A percentile compares a stretch with the other conserved stretches of the same genome.
These are phyloP conservation scores for Sebastes hubbsi DNA, from an alignment of 2,797 vertebrate genomes.

Conservation along the genomic window DNA sequence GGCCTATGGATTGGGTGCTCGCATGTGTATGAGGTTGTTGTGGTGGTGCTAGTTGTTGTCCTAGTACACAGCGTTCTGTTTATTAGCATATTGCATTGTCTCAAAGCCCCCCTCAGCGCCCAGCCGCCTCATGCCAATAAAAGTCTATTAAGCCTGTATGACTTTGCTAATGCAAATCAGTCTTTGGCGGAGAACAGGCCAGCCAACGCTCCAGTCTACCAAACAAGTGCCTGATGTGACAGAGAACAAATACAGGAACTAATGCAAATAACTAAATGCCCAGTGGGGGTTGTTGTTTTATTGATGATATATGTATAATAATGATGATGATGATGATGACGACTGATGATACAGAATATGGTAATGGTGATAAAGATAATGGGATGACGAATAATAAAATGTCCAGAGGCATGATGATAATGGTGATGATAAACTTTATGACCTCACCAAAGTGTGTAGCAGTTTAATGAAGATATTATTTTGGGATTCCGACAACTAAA, in stretches of 20 bases:
- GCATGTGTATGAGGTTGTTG: not conserved
- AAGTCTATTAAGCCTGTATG: conserved; percentile 71
- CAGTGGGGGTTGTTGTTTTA: conserved; percentile 12
- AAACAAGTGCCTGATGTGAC: conserved; percentile 45
- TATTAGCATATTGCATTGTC: conserved; percentile 65
- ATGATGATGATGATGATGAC: not conserved
- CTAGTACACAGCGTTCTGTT: conserved; percentile 45
- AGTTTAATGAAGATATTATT: not conserved
- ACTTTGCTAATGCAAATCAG: conserved; percentile 73
- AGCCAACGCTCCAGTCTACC: conserved; percentile 18
- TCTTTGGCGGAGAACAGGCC: conserved; percentile 34
- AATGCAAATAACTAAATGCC: conserved; percentile 31
- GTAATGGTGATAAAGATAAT: conserved; percentile 38
- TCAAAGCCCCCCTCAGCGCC: conserved; percentile 44
- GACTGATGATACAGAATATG: conserved; percentile 11
- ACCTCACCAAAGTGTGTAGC: not conserved
- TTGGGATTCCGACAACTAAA: not conserved
- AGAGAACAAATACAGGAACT: conserved; percentile 34
- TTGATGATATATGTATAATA: conserved; percentile 17
- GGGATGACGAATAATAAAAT: conserved; percentile 22
- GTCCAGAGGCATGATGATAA: conserved; percentile 1
- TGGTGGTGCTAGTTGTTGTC: conserved; percentile 39
- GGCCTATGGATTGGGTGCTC: not conserved
- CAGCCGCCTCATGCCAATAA: conserved; percentile 59
- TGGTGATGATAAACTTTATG: not conserved